Base-by-base conservation (phyloP, 2,113 vertebrate species). In the Poeciliopsis turrubarensis region DNA sequence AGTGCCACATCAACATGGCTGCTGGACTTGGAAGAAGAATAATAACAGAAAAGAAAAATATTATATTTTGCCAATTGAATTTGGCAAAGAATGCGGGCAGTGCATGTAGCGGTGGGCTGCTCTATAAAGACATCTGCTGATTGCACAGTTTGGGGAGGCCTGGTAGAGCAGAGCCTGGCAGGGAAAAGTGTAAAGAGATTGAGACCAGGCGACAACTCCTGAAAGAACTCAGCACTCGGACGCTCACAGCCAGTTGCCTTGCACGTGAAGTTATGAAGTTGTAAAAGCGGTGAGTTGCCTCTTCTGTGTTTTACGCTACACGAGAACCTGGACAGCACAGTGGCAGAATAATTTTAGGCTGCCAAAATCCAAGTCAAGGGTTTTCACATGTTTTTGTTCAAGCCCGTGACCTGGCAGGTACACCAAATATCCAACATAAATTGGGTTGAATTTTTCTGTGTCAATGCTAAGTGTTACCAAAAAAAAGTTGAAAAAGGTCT, bases 71-170 rank as follows among this genome's bases (percentile, higher is more conserved):
- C 81, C 87, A 92, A 90, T 77, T 84, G 78, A 89, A 92, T 89
- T 68, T 86, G 87, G 82, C 86, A 82, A 83, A 91, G 77, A 87
- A 87, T 65, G 79, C 90, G 83, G 82, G 73, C 66, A 78, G 81
- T 79, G 77, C 86, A 79, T 39, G 74, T 82, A 70, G 82, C 86
- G 79, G 63, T 77, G 85, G 88, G 85, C 90, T 79, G 37, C 80
- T 88, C 81, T 85, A 91, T 89, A 87, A 93, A 94, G 93, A 93
- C 92, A 93, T 94, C 89, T 94, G 93, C 93, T 93, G 92, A 93
- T 93, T 88, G 90, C 91, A 93, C 92, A 90, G 86, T 93, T 92
- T 86, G 80, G 82, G 85, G 86, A 90, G 90, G 85, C 86, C 86
- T 90, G 85, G 78, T 89, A 65, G 75, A 84, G 86, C 87, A 86